A percentile compares a stretch with the other conserved stretches of the same genome.
phyloP scores from a whole-genome alignment of 53 echinoderm and acorn worm species.

The Crossaster papposus region DNA sequence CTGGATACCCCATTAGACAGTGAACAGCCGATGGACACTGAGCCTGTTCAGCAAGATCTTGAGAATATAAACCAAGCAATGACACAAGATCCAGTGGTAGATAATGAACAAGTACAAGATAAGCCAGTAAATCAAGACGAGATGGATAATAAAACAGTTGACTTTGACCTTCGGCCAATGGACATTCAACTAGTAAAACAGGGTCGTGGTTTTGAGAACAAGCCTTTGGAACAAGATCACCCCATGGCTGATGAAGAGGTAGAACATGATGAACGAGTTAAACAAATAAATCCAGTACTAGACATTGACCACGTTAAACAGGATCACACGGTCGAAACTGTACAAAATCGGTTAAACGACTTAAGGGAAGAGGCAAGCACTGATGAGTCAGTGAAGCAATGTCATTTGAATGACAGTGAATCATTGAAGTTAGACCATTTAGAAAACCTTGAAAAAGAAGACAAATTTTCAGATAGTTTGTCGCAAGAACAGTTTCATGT shows the following conservation, averaged over 20 bases:
- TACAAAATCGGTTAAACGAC: neutral
- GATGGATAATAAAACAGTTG: neutral
- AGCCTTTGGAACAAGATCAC: neutral
- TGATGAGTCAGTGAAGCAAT: neutral
- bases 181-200: slow-evolving; percentile 17
- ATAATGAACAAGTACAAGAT: slow-evolving; percentile 22
- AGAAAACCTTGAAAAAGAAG: neutral
- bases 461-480: neutral
- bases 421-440: neutral
- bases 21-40: slow-evolving; percentile 4
- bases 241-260: neutral
- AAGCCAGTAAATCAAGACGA: neutral
- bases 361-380: neutral
- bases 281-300: neutral
- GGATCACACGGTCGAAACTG: neutral
- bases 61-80: neutral
- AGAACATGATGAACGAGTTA: neutral
- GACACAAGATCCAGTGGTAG: neutral
- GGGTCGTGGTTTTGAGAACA: neutral
- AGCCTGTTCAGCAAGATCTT: neutral
- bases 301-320: neutral
- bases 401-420: neutral
- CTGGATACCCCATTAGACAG: no score
- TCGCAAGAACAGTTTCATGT: neutral
- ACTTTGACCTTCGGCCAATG: neutral